These are phyloP conservation scores for Eubucco bourcierii DNA, from an alignment of 2,113 vertebrate genomes.

Conservation along the genomic window DNA sequence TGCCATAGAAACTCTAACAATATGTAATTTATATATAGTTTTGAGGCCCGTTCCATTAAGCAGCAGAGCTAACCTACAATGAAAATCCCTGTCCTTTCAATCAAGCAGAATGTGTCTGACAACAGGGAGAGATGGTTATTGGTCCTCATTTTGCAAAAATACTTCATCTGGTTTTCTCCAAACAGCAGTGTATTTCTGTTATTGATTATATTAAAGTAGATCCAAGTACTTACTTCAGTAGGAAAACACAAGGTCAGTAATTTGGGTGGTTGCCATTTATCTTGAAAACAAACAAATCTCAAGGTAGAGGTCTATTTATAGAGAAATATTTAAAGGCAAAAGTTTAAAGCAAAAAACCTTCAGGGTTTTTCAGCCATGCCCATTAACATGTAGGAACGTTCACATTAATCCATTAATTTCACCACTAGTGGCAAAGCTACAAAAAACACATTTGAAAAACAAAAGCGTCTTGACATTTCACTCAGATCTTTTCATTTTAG, in stretches of 20 bases:
- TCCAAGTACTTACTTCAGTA: neutral
- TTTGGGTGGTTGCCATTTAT: neutral
- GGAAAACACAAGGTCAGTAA: neutral
- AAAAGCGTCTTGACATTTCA: neutral
- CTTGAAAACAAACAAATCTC: neutral
- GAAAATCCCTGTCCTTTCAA: neutral
- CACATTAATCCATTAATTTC: neutral
- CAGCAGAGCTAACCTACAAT: neutral
- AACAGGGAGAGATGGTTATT: neutral
- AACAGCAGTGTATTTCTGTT: neutral
- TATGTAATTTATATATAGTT: constrained; percentile 47
- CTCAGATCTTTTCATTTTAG: neutral
- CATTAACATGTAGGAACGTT: neutral
- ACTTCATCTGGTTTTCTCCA: neutral
- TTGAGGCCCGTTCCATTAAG: constrained; percentile 10
- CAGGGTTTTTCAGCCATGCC: neutral
- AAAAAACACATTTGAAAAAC: neutral
- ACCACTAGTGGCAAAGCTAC: neutral
- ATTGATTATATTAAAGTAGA: constrained; percentile 5
- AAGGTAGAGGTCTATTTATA: neutral
- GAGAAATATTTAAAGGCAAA: neutral
- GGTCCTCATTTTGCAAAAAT: neutral
- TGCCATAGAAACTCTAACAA: constrained; percentile 61
- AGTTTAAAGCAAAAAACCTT: neutral
- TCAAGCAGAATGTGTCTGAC: neutral